These are phyloP conservation scores for Carcina quercana DNA, from an alignment of 2,888 invertebrate genomes.

Conservation along the genomic window DNA sequence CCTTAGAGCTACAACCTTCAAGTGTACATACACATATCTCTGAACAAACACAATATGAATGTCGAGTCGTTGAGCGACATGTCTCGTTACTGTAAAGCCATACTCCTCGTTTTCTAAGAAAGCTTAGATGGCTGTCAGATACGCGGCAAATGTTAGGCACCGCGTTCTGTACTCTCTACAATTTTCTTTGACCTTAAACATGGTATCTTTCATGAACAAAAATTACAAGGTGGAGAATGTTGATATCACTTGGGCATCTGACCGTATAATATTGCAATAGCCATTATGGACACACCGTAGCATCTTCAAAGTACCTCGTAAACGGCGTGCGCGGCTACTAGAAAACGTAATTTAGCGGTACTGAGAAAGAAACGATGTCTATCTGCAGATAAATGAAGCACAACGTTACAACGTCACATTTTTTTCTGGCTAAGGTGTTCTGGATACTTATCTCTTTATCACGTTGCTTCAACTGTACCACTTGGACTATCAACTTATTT, in stretches of 20 bases:
- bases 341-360: conserved; percentile 72
- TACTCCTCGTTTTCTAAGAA: conserved; percentile 48
- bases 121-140: conserved; percentile 49
- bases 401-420: conserved; percentile 44
- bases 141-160: conserved; percentile 48
- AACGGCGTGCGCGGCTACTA: conserved; percentile 68
- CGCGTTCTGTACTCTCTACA: conserved; percentile 39
- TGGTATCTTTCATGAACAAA: conserved; percentile 53
- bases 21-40: conserved; percentile 1
- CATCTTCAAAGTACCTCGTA: conserved; percentile 70
- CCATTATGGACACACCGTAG: conserved; percentile 64
- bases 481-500: conserved; percentile 39
- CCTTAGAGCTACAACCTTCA: no score
- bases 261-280: conserved; percentile 68
- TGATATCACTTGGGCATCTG: conserved; percentile 62
- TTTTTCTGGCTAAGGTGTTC: conserved; percentile 61
- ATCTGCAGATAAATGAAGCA: conserved; percentile 61
- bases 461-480: conserved; percentile 36
- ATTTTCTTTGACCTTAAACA: conserved; percentile 62
- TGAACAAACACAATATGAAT: conserved; percentile 20
- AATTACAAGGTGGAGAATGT: conserved; percentile 60
- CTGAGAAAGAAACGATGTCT: conserved; percentile 63
- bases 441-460: conserved; percentile 59
- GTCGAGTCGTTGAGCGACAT: conserved; percentile 29
- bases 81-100: conserved; percentile 26